Evolutionary conservation across 2,113 vertebrate genomes (phyloP).

Genomic region (Catharus bicknelli): DNA sequence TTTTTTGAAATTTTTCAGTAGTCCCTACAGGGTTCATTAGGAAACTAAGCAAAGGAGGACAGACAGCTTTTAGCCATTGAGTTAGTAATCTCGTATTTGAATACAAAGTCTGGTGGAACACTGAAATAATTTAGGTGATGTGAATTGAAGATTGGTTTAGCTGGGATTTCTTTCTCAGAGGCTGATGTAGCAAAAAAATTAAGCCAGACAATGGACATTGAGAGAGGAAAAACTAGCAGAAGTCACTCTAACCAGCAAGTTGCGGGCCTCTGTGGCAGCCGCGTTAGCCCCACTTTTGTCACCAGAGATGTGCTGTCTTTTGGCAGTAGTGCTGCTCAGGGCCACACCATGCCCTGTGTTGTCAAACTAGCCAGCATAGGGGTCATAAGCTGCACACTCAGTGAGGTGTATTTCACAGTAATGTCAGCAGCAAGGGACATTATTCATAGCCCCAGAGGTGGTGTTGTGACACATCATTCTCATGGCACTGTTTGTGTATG

Average conservation of each 20-base stretch:
- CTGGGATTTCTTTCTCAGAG: neutral
- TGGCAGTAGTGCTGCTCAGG: neutral
- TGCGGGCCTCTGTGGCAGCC: neutral
- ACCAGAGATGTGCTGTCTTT: neutral
- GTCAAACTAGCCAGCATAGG: neutral
- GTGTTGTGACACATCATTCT: neutral
- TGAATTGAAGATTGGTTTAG: neutral
- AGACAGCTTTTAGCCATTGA: neutral
- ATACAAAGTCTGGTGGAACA: neutral
- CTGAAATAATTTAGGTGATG: fast-evolving
- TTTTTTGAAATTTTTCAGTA: neutral
- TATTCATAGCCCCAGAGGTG: neutral
- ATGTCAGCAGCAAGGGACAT: neutral
- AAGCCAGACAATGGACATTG: neutral
- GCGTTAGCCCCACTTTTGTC: neutral
- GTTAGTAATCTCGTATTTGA: neutral
- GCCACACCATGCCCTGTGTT: neutral
- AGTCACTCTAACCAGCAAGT: neutral
- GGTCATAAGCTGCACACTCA: fast-evolving
- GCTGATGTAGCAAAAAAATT: neutral
- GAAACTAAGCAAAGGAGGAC: neutral
- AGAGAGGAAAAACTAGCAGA: neutral
- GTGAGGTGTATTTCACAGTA: neutral
- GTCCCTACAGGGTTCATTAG: neutral
- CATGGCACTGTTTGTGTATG: neutral